A percentile compares a stretch with the other conserved stretches of the same genome.
phyloP scores from a whole-genome alignment of 2,797 vertebrate genomes.

The Danio choprae region DNA sequence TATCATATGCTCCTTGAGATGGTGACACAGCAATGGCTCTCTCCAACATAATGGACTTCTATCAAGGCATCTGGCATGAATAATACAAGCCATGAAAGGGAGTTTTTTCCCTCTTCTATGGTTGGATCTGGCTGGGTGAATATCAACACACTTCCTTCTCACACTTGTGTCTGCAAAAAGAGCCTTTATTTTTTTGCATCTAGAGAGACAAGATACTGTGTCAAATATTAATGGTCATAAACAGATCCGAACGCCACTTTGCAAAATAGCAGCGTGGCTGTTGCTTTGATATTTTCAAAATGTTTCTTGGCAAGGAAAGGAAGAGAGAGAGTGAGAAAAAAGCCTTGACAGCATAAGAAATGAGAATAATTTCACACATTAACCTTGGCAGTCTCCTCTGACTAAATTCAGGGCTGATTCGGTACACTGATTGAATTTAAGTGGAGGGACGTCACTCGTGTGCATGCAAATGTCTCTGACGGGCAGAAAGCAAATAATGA shows the following conservation, averaged over 20 bases:
- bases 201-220: conserved; percentile 52
- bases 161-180: conserved; percentile 56
- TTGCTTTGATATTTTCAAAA: conserved; percentile 54
- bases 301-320: conserved; percentile 32
- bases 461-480: conserved; percentile 58
- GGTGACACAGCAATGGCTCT: conserved; percentile 83
- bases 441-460: conserved; percentile 54
- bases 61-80: conserved; percentile 84
- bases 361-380: conserved; percentile 59
- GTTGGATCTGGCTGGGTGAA: conserved; percentile 55
- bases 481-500: conserved; percentile 50
- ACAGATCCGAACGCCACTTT: conserved; percentile 42
- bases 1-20: conserved; percentile 84
- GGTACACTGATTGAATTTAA: conserved; percentile 61
- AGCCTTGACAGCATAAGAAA: conserved; percentile 54
- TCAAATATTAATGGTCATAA: conserved; percentile 59
- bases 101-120: conserved; percentile 70
- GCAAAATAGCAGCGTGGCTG: conserved; percentile 50
- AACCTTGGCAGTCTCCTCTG: conserved; percentile 58
- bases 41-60: conserved; percentile 81
- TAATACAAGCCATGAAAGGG: conserved; percentile 82
- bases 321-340: conserved; percentile 3
- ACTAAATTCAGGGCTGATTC: conserved; percentile 59
- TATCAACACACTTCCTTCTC: conserved; percentile 57
- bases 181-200: conserved; percentile 49